Evolutionary conservation across 2,888 invertebrate genomes (phyloP).

Genomic region (Eudemis profundana): DNA sequence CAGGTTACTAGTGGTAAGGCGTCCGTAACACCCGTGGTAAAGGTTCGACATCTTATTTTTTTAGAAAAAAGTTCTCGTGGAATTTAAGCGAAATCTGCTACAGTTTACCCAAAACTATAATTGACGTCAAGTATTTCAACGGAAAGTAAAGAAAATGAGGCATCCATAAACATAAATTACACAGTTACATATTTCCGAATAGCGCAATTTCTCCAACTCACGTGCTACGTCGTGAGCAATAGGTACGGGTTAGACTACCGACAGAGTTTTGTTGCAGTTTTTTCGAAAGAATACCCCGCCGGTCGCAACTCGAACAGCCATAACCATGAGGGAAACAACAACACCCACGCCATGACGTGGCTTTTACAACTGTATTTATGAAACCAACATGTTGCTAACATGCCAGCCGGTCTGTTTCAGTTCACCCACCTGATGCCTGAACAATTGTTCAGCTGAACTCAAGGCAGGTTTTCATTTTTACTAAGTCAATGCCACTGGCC

Average conservation of each 20-base stretch:
- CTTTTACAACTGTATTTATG: slow-evolving; percentile 45
- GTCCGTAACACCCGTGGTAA: too few species aligned
- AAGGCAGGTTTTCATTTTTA: slow-evolving; percentile 13
- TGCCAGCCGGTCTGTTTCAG: slow-evolving; percentile 23
- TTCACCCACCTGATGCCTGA: slow-evolving; percentile 29
- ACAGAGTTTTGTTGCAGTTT: slow-evolving; percentile 24
- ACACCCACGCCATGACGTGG: slow-evolving; percentile 50
- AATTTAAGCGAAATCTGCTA: too few species aligned
- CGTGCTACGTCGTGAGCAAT: not conserved
- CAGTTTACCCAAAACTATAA: too few species aligned
- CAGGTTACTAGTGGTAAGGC: too few species aligned
- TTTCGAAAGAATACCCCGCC: slow-evolving; percentile 24
- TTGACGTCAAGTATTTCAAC: too few species aligned
- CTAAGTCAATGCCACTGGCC: slow-evolving; percentile 17
- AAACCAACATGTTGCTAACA: slow-evolving; percentile 36
- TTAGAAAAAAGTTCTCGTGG: too few species aligned
- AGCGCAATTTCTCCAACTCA: too few species aligned
- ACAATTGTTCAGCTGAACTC: slow-evolving; percentile 18
- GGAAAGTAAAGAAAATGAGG: too few species aligned
- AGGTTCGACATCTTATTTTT: too few species aligned
- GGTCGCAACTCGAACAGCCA: slow-evolving; percentile 37
- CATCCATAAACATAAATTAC: too few species aligned
- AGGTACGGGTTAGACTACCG: not conserved
- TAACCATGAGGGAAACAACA: slow-evolving; percentile 54
- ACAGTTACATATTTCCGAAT: too few species aligned